Percentiles rank a stretch among this genome's conserved stretches.
These are phyloP conservation scores for Timema podura DNA, from an alignment of 2,888 invertebrate species.

Conservation along the genomic window DNA sequence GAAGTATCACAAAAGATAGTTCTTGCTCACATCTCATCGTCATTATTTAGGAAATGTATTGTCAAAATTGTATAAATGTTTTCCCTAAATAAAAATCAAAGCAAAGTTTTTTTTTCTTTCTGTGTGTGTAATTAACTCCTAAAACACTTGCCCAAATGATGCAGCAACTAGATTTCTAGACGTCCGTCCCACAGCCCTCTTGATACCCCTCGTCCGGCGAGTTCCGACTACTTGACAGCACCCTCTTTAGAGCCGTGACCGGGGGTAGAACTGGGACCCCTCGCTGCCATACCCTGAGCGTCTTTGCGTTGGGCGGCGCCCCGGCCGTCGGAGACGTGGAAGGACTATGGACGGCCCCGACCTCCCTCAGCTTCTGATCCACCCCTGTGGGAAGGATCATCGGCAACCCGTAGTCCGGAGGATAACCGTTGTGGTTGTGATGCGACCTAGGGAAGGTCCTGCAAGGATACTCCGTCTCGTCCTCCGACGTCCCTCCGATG, in stretches of 20 bases:
- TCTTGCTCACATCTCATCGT: no score
- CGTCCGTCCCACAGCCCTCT: slow-evolving; percentile 89
- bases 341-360: slow-evolving; percentile 39
- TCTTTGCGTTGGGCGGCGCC: slow-evolving; percentile 61
- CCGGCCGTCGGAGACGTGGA: slow-evolving; percentile 38
- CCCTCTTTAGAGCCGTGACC: slow-evolving; percentile 79
- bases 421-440: slow-evolving; percentile 53
- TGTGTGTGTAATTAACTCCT: no score
- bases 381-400: slow-evolving; percentile 43
- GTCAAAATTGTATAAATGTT: no score
- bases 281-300: slow-evolving; percentile 82
- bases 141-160: no score
- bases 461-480: slow-evolving; percentile 55
- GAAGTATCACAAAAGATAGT: no score
- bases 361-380: slow-evolving; percentile 42
- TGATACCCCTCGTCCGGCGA: slow-evolving; percentile 89
- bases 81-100: no score
- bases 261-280: slow-evolving; percentile 82
- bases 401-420: slow-evolving; percentile 74
- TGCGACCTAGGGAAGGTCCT: slow-evolving; percentile 58
- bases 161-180: slow-evolving; percentile 49
- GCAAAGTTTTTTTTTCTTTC: no score
- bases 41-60: no score
- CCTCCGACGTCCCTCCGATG: slow-evolving; percentile 42
- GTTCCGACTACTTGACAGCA: slow-evolving; percentile 76